Evolutionary conservation across 2,797 vertebrate species (phyloP), one percentile per base, ranked within the genome.

Genomic region (Hyperoplus lanceolatus): DNA sequence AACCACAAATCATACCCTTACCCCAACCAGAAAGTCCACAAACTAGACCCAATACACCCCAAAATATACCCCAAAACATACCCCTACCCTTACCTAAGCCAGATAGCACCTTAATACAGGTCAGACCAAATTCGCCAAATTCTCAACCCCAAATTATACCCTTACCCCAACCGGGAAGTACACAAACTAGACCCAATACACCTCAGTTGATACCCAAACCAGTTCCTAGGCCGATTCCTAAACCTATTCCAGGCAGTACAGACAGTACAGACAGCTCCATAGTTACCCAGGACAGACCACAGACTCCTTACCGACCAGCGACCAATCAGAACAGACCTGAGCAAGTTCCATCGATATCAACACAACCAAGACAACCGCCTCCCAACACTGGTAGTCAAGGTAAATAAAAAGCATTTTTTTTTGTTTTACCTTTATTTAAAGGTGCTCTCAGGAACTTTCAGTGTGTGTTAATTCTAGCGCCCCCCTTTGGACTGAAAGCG

Each of bases 351-450:
- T 43, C 83, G 0, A 4, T 67, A 12, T 45, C 72, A 14, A 49
- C 64, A 14, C 80, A 70, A 7, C 51, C 49, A 0, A 83, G 73
- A 81, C 79, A 76, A 7, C 73, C 60, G 43, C 60, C 73, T 36
- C 73, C 74, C 0, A 74, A 79, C 18, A 58, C 58, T 0, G 67
- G 67, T 2, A 63, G 72, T 76, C 85, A 80, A 62, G 81, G 85
- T 89, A 84, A 49, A n/a, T 21, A 53, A 51, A 45, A 45, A 7
- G 10, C 43, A 4, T 3, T 45, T 45, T 65, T 70, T 18, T 36
- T 29, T 3, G 29, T 29, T 29, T 29, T 29, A 29, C 29, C 29
- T 29, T 29, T 29, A 29, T 29, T 29, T 29, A 29, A 29, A 29
- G 2, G 29, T 29, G 29, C 29, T 29, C 29, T 3, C 2, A 29